Conservation (phyloP, 2,888 invertebrate genomes). For the Vanessa cardui region DNA sequence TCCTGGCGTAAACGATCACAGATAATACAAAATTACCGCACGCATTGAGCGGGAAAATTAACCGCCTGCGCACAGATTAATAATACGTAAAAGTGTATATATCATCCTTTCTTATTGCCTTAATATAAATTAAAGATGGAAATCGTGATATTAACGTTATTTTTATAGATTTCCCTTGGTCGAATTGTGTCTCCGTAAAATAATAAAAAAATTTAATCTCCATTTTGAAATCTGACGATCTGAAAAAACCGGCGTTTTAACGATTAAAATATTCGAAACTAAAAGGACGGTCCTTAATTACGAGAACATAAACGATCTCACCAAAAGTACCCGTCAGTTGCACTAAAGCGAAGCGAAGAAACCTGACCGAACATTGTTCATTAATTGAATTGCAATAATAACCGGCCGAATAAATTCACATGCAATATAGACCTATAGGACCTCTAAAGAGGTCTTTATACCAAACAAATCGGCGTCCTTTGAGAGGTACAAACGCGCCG, state of each 20-base stretch:
- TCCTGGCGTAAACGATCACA: slow-evolving; percentile 37
- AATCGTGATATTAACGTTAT: neutral
- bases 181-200: neutral
- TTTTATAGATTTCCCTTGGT: slow-evolving; percentile 12
- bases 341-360: slow-evolving; percentile 55
- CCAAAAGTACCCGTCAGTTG: slow-evolving; percentile 51
- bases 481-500: slow-evolving; percentile 73
- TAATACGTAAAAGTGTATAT: neutral
- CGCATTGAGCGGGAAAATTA: slow-evolving; percentile 15
- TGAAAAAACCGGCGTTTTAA: slow-evolving; percentile 19
- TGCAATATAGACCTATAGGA: slow-evolving; percentile 58
- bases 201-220: slow-evolving; percentile 25
- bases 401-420: slow-evolving; percentile 69
- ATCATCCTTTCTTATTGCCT: neutral
- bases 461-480: slow-evolving; percentile 81
- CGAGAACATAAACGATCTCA: slow-evolving; percentile 43
- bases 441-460: slow-evolving; percentile 77
- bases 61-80: slow-evolving; percentile 3
- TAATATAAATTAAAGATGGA: neutral
- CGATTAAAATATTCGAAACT: slow-evolving; percentile 28
- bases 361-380: slow-evolving; percentile 69
- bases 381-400: slow-evolving; percentile 82
- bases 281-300: slow-evolving; percentile 41
- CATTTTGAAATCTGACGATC: slow-evolving; percentile 18
- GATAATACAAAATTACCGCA: slow-evolving; percentile 33